Percentiles rank a stretch among this genome's conserved stretches.
Conservation (phyloP, 2,888 invertebrate species). For the Cheilosia grossa region DNA sequence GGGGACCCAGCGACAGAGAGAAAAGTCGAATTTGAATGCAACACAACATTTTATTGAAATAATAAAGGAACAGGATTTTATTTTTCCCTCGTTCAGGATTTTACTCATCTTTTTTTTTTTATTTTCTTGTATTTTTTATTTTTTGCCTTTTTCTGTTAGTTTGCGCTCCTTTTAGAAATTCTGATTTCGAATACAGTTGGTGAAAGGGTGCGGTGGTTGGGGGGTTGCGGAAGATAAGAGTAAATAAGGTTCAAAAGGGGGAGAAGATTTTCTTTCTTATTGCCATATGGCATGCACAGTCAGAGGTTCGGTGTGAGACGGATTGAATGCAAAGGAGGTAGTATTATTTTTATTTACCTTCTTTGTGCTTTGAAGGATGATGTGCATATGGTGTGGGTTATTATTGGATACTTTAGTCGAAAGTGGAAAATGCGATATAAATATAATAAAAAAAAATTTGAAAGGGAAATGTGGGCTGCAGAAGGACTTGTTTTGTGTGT, state of each 20-base stretch:
- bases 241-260: slow-evolving; percentile 31
- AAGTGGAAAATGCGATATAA: slow-evolving; percentile 45
- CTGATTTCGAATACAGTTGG: slow-evolving; percentile 18
- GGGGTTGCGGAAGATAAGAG: slow-evolving; percentile 39
- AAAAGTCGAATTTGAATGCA: slow-evolving; percentile 60
- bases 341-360: slow-evolving; percentile 59
- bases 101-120: slow-evolving; percentile 15
- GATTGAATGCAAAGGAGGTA: slow-evolving; percentile 47
- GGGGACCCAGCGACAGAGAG: neutral
- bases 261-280: slow-evolving; percentile 24
- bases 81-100: slow-evolving; percentile 48
- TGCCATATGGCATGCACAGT: slow-evolving; percentile 39
- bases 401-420: slow-evolving; percentile 49
- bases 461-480: neutral
- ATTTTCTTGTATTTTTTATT: no score
- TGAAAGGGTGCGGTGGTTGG: slow-evolving; percentile 24
- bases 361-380: slow-evolving; percentile 35
- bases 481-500: neutral
- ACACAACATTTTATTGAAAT: slow-evolving; percentile 61
- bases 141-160: slow-evolving; percentile 1
- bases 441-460: neutral
- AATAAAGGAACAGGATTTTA: slow-evolving; percentile 60
- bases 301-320: slow-evolving; percentile 12
- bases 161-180: slow-evolving; percentile 22
- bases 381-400: slow-evolving; percentile 53